Evolutionary conservation across 2,113 vertebrate species (phyloP).

Genomic region (Larimichthys polyactis): DNA sequence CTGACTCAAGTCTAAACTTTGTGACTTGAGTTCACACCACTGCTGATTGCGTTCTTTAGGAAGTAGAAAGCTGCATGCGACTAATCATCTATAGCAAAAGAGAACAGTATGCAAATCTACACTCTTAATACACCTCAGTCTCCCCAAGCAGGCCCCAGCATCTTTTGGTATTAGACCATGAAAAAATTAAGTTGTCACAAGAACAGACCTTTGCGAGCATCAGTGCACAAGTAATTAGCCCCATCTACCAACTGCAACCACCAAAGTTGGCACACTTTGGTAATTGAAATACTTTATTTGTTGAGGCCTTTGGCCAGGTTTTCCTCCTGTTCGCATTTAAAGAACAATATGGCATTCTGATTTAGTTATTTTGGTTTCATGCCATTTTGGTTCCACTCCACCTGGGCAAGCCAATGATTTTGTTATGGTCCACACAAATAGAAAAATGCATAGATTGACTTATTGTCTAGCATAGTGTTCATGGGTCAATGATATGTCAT

Average conservation of each 20-base stretch:
- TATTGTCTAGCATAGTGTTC: background rate
- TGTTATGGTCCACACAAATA: background rate
- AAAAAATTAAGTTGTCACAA: background rate
- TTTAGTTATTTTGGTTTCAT: background rate
- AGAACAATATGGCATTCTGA: slow-evolving; percentile 1
- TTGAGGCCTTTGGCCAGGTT: background rate
- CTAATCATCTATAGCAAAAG: slow-evolving; percentile 10
- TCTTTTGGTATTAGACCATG: slow-evolving; percentile 17
- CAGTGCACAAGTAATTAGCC: slow-evolving; percentile 1
- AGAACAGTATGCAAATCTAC: background rate
- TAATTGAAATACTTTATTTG: slow-evolving; percentile 13
- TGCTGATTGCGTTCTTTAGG: background rate
- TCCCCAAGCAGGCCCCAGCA: background rate
- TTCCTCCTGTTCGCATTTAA: background rate
- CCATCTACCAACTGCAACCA: background rate
- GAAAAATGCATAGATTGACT: background rate
- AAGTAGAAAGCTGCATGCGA: slow-evolving; percentile 7
- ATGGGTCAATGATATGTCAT: background rate
- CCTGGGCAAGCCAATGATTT: background rate
- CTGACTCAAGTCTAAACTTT: background rate
- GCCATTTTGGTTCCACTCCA: background rate
- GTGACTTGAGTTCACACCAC: background rate
- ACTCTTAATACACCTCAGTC: background rate
- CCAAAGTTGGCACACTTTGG: background rate
- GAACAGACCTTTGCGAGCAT: slow-evolving; percentile 3